A percentile compares a stretch with the other conserved stretches of the same genome.
phyloP scores from a whole-genome alignment of 2,888 invertebrate genomes.

The Agrotis exclamationis region DNA sequence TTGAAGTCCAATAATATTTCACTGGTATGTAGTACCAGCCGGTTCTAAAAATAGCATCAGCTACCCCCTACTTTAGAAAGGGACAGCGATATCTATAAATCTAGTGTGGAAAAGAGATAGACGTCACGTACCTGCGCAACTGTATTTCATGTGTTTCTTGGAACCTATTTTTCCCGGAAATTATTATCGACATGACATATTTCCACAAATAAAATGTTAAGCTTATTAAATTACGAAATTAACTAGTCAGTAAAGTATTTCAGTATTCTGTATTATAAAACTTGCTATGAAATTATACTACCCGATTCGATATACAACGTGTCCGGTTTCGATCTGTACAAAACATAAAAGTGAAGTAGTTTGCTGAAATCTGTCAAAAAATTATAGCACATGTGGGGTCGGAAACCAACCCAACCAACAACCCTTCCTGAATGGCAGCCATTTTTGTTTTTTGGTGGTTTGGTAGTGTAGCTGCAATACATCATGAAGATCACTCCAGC shows the following conservation, averaged over 20 bases:
- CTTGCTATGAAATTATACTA: not conserved
- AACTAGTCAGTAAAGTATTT: not conserved
- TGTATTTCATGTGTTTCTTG: constrained; percentile 41
- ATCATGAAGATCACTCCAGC: too few relatives aligned
- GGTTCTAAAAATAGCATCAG: constrained; percentile 78
- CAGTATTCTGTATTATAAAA: not conserved
- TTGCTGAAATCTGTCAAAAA: too few relatives aligned
- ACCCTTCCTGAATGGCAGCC: too few relatives aligned
- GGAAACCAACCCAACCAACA: too few relatives aligned
- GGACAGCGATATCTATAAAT: constrained; percentile 53
- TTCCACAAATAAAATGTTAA: constrained; percentile 7
- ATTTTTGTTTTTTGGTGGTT: too few relatives aligned
- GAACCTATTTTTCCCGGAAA: constrained; percentile 30
- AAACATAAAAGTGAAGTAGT: too few relatives aligned
- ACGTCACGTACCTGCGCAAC: constrained; percentile 42
- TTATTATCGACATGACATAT: constrained; percentile 38
- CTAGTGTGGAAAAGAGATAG: constrained; percentile 38
- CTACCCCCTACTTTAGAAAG: constrained; percentile 71
- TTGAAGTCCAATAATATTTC: constrained; percentile 57
- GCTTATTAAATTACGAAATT: constrained; percentile 14
- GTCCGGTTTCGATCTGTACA: too few relatives aligned
- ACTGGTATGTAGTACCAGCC: constrained; percentile 59
- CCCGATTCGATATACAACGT: not conserved
- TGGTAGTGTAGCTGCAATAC: too few relatives aligned
- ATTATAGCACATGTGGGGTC: too few relatives aligned